Evolutionary conservation across 2,888 invertebrate species (phyloP).

Genomic region (Lobophora halterata): DNA sequence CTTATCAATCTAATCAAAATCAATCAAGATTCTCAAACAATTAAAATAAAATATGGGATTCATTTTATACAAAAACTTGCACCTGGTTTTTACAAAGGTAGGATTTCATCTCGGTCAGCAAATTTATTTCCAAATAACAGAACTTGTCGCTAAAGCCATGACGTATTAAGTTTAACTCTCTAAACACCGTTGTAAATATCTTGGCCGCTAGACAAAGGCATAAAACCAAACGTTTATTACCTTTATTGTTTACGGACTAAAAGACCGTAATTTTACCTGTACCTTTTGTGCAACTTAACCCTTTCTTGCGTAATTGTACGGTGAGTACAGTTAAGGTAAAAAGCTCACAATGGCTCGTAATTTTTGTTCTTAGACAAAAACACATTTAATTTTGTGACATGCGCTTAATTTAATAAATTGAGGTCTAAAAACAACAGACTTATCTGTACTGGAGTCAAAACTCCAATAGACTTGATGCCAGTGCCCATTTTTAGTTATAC

Average conservation of each 20-base stretch:
- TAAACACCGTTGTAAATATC: slow-evolving; percentile 12
- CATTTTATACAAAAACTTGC: too few relatives aligned
- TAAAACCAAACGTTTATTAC: slow-evolving; percentile 22
- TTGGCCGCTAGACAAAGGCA: slow-evolving; percentile 12
- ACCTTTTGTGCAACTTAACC: slow-evolving; percentile 23
- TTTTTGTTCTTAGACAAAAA: slow-evolving; percentile 10
- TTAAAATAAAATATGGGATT: too few relatives aligned
- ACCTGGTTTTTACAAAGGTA: too few relatives aligned
- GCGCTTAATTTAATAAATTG: too few relatives aligned
- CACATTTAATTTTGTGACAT: too few relatives aligned
- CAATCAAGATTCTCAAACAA: too few relatives aligned
- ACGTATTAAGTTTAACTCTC: slow-evolving; percentile 1
- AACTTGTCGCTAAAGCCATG: neutral
- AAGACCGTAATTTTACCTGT: slow-evolving; percentile 26
- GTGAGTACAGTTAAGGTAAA: slow-evolving; percentile 17
- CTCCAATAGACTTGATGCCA: too few relatives aligned
- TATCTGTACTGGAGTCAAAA: too few relatives aligned
- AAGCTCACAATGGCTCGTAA: slow-evolving; percentile 5
- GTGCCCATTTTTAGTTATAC: too few relatives aligned
- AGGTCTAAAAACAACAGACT: too few relatives aligned
- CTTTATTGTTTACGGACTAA: slow-evolving; percentile 14
- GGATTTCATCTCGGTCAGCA: too few relatives aligned
- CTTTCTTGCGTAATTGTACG: slow-evolving; percentile 25
- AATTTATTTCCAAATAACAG: neutral
- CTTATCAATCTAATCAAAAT: too few relatives aligned